These are phyloP conservation scores for Toxonevra muliebris DNA, from an alignment of 2,888 invertebrate species.

Conservation along the genomic window DNA sequence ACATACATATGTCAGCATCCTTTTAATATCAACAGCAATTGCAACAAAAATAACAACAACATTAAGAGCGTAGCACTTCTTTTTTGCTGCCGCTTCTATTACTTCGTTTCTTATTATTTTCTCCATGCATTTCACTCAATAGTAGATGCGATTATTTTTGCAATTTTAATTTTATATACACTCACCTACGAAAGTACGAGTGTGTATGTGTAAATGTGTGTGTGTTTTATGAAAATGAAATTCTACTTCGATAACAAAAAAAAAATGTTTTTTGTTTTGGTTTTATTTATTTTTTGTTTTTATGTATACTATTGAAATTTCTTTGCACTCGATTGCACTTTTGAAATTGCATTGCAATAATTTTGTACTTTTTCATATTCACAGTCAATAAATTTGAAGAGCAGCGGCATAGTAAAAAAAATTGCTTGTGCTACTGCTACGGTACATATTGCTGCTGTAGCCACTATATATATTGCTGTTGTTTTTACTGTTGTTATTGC, in stretches of 20 bases:
- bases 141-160: background rate
- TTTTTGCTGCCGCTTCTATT: background rate
- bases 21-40: too few species aligned
- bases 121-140: background rate
- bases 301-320: background rate
- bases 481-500: too few species aligned
- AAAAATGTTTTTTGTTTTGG: background rate
- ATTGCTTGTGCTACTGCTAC: too few species aligned
- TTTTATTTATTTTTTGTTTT: background rate
- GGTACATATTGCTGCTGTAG: too few species aligned
- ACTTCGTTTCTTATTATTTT: background rate
- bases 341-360: background rate
- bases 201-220: too few species aligned
- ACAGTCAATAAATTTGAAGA: background rate
- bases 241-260: background rate
- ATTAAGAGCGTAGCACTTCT: too few species aligned
- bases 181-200: too few species aligned
- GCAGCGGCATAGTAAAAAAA: background rate
- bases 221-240: too few species aligned
- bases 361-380: conserved; percentile 1
- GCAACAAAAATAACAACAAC: too few species aligned
- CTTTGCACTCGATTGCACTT: conserved; percentile 1
- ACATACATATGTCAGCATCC: too few species aligned
- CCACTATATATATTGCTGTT: too few species aligned
- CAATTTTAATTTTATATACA: background rate